A percentile compares a stretch with the other conserved stretches of the same genome.
Conservation (phyloP, 2,888 invertebrate genomes). For the Galerucella pusilla region DNA sequence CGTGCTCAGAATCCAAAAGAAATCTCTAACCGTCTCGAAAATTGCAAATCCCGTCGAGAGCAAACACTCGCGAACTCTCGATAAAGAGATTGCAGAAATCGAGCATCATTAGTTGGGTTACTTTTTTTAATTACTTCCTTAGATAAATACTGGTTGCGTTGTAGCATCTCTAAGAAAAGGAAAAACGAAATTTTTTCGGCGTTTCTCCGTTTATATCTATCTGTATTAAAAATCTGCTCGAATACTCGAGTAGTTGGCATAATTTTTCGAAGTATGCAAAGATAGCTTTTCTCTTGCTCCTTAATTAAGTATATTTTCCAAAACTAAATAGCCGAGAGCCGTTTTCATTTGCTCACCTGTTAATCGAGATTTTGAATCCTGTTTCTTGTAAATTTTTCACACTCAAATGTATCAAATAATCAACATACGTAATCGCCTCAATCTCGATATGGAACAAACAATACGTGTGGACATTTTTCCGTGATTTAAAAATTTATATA, state of each 20-base stretch:
- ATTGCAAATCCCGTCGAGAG: conserved; percentile 31
- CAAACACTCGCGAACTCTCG: conserved; percentile 29
- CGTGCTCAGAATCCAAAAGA: conserved; percentile 45
- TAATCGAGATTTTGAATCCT: too few species aligned
- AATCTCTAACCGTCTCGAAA: conserved; percentile 28
- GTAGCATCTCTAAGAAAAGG: conserved; percentile 1
- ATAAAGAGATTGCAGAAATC: conserved; percentile 40
- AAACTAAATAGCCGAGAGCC: too few species aligned
- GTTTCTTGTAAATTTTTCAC: background rate
- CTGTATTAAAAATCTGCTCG: background rate
- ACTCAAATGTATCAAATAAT: background rate
- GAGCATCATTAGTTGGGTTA: conserved; percentile 41
- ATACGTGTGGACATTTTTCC: conserved; percentile 1
- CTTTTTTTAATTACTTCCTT: conserved; percentile 46
- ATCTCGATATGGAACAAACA: background rate
- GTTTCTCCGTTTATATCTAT: conserved; percentile 8
- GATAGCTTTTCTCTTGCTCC: too few species aligned
- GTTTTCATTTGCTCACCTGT: too few species aligned
- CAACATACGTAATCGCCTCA: background rate
- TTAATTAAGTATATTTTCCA: too few species aligned
- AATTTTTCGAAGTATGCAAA: background rate
- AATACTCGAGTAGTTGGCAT: background rate
- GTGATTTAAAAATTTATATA: conserved; percentile 16
- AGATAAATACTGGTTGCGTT: conserved; percentile 40
- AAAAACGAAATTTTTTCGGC: conserved; percentile 32